Conservation (phyloP, 1,140 invertebrate species). For the Pararge aegeria region DNA sequence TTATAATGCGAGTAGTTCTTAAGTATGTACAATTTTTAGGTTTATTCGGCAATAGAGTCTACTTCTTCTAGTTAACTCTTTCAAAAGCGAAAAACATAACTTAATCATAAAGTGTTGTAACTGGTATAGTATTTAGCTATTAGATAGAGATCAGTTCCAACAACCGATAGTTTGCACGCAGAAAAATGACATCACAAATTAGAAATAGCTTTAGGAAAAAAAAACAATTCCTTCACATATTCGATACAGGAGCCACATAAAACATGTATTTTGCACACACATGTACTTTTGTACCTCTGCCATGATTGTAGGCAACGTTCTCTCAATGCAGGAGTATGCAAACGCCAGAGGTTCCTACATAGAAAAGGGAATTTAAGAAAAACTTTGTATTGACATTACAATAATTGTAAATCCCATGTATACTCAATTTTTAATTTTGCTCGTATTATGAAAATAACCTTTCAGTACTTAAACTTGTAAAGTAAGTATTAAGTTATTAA, state of each 20-base stretch:
- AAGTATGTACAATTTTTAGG: too few relatives aligned
- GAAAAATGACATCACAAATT: constrained; percentile 11
- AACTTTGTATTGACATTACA: neutral
- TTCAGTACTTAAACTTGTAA: too few relatives aligned
- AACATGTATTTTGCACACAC: constrained; percentile 33
- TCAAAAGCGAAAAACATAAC: too few relatives aligned
- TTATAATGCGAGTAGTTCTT: too few relatives aligned
- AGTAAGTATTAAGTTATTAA: too few relatives aligned
- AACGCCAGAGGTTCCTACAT: constrained; percentile 79
- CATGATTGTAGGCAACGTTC: constrained; percentile 79
- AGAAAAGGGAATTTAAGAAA: constrained; percentile 32
- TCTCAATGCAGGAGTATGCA: constrained; percentile 81
- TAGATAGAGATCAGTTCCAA: neutral
- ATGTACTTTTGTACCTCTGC: constrained; percentile 66
- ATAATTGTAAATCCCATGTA: neutral
- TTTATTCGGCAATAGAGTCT: too few relatives aligned
- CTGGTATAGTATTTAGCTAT: too few relatives aligned
- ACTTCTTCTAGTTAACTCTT: too few relatives aligned
- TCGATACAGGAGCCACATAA: constrained; percentile 26
- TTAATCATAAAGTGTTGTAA: too few relatives aligned
- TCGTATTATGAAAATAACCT: too few relatives aligned
- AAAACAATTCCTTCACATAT: neutral
- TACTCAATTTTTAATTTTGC: too few relatives aligned
- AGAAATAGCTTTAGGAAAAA: neutral
- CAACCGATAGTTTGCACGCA: neutral